Conservation (phyloP, 2,797 vertebrate species). For the Odontamblyopus rebecca region DNA sequence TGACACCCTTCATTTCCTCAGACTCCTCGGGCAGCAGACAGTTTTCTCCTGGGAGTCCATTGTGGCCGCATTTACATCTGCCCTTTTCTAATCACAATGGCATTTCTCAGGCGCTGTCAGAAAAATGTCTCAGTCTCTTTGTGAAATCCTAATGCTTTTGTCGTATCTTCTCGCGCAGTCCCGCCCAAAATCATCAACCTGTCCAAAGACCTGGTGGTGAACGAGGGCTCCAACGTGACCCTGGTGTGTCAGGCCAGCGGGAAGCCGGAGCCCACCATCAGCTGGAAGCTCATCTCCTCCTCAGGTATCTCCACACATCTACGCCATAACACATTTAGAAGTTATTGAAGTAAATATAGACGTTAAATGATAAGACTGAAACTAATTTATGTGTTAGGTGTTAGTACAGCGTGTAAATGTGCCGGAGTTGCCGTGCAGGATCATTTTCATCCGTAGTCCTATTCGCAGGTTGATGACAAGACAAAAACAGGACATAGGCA, state of each 20-base stretch:
- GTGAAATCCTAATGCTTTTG: constrained; percentile 7
- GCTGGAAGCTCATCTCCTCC: constrained; percentile 76
- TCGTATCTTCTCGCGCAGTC: constrained; percentile 54
- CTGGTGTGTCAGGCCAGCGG: constrained; percentile 80
- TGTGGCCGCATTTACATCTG: constrained; percentile 9
- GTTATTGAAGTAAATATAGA: no score
- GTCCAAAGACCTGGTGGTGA: constrained; percentile 75
- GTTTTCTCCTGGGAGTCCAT: background rate
- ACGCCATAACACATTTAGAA: no score
- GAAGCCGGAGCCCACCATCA: constrained; percentile 78
- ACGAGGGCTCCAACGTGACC: constrained; percentile 79
- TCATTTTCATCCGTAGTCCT: no score
- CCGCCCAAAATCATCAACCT: constrained; percentile 80
- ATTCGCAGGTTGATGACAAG: no score
- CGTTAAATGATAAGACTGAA: no score
- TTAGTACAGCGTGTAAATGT: no score
- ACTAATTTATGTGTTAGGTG: no score
- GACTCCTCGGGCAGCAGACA: background rate
- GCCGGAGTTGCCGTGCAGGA: no score
- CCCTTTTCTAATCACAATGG: constrained; percentile 9
- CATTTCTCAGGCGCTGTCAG: background rate
- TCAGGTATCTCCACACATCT: constrained; percentile 59
- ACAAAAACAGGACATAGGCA: no score
- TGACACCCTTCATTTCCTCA: background rate
- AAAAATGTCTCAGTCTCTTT: background rate